phyloP scores from a whole-genome alignment of 2,888 invertebrate genomes.

The Tanytarsus gracilentus region DNA sequence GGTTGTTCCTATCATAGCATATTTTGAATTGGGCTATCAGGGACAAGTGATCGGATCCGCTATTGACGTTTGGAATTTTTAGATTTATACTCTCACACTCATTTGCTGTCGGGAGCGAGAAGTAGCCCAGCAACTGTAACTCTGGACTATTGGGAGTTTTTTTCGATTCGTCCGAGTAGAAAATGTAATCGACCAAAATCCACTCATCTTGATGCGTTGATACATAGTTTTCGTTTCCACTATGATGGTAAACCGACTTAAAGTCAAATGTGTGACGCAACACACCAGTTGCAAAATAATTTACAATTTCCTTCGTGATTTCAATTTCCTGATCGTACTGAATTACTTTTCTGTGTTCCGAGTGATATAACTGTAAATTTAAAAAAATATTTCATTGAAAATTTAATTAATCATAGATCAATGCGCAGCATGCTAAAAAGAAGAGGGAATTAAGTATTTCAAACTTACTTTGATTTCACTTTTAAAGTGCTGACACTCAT shows the following conservation, averaged over 20 bases:
- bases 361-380: constrained; percentile 21
- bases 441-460: constrained; percentile 39
- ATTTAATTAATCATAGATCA: background rate
- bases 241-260: constrained; percentile 44
- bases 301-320: constrained; percentile 28
- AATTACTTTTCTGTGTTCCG: constrained; percentile 10
- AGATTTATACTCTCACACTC: constrained; percentile 49
- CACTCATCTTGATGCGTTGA: constrained; percentile 69
- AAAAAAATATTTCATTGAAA: constrained; percentile 2
- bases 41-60: constrained; percentile 79
- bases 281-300: constrained; percentile 51
- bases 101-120: constrained; percentile 54
- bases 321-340: constrained; percentile 2
- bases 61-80: constrained; percentile 61
- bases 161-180: constrained; percentile 46
- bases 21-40: constrained; percentile 64
- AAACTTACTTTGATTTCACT: constrained; percentile 25
- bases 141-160: constrained; percentile 34
- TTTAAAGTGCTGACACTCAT: constrained; percentile 52
- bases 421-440: background rate
- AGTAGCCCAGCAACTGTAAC: constrained; percentile 52
- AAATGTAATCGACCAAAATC: constrained; percentile 86
- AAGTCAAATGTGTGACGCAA: constrained; percentile 60
- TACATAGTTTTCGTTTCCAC: constrained; percentile 48
- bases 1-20: background rate